Conservation (phyloP, 2,888 invertebrate genomes). For the Sminthurinus aureus region DNA sequence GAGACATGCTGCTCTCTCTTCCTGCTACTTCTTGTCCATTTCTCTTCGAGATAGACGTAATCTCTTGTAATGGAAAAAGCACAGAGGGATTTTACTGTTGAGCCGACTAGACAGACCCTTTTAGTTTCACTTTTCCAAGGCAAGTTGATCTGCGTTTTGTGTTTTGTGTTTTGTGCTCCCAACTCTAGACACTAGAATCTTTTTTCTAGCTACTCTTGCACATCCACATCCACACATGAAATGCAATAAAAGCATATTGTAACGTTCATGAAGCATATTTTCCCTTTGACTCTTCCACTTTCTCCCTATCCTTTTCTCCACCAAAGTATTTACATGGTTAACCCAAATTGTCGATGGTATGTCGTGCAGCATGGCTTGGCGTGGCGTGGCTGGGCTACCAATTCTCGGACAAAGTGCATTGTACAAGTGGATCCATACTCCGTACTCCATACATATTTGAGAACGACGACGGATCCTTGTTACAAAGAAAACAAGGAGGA, state of each 20-base stretch:
- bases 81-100: not conserved
- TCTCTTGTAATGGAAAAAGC: slow-evolving; percentile 9
- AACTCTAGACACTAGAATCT: too few species aligned
- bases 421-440: too few species aligned
- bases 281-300: not conserved
- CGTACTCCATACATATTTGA: too few species aligned
- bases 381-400: too few species aligned
- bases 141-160: too few species aligned
- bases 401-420: too few species aligned
- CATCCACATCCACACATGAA: not conserved
- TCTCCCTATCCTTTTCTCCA: not conserved
- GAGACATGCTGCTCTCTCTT: not conserved
- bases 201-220: not conserved
- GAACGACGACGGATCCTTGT: too few species aligned
- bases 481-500: too few species aligned
- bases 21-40: not conserved
- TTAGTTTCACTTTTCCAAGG: not conserved
- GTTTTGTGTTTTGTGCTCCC: too few species aligned
- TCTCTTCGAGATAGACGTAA: slow-evolving; percentile 1
- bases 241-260: slow-evolving; percentile 5
- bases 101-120: slow-evolving; percentile 7
- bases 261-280: not conserved
- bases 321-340: not conserved
- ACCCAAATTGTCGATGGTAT: not conserved
- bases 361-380: too few species aligned